Evolutionary conservation across 2,888 invertebrate species (phyloP), one percentile per base, ranked within the genome.

Genomic region (Acrocera orbiculus): DNA sequence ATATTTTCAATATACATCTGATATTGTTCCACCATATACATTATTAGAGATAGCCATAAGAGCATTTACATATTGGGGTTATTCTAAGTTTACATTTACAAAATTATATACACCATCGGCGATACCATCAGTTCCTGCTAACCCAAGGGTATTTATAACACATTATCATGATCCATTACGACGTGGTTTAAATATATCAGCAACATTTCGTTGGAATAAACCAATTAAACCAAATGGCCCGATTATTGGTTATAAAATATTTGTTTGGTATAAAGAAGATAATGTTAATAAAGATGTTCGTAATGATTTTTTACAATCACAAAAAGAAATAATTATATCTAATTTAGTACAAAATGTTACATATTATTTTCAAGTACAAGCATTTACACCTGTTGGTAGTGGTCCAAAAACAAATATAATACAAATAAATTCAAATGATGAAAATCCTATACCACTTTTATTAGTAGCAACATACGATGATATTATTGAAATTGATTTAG

Each of bases 1-100:
- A 0, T 64, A 65, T 47, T 52, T 70, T 26, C 61, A 60, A 44
- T 69, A 73, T 45, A 27, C 38, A 9, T 57, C 63, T 38, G 54
- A 62, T 9, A 52, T 56, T 28, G 62, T 75, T 30, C 53, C 67
- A 4, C 82, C 89, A 0, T 83, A 79, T 53, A 74, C 78, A 7
- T 59, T 64, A 11, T 54, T 87, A 35, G 72, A 73, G 36, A 71
- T 86, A 14, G 71, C 76, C 2, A 69, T 92, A 4, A 71, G 80
- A 22, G 78, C 87, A 2, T 78, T 76, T 51, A 85, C 87, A 0
- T 76, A 76, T 46, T 90, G 90, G 89, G 81, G 80, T 11, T 70
- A 75, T 3, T 76, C 83, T 0, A 61, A 67, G 3, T 67, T 70
- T 13, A 69, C 73, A 1, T 63, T 69, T 1, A 66, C 69, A 0